These are phyloP conservation scores for Andrena marginata DNA, from an alignment of 2,888 invertebrate species.

Conservation along the genomic window DNA sequence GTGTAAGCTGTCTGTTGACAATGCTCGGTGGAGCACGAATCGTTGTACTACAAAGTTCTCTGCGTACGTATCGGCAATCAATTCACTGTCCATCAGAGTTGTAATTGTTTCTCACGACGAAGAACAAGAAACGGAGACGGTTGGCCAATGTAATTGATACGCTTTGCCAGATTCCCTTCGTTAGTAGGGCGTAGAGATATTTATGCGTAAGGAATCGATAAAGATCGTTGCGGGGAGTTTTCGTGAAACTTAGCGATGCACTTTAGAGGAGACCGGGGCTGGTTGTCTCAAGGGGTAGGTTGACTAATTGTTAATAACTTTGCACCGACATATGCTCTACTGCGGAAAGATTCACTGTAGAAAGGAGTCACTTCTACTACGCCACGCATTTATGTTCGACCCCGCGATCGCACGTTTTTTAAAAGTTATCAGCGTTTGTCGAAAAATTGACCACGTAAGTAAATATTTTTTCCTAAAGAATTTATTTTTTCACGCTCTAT, in stretches of 20 bases:
- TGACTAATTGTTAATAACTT: too few relatives aligned
- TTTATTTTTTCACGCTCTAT: too few relatives aligned
- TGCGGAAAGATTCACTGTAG: too few relatives aligned
- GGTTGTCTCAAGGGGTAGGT: too few relatives aligned
- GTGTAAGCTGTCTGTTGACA: conserved; percentile 19
- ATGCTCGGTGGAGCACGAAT: not conserved
- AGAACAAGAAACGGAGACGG: conserved; percentile 35
- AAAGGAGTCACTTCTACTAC: too few relatives aligned
- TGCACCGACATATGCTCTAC: too few relatives aligned
- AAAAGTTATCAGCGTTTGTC: too few relatives aligned
- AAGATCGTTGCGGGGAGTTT: conserved; percentile 27
- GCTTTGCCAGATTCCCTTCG: too few relatives aligned
- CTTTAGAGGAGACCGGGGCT: not conserved
- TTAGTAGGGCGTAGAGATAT: not conserved
- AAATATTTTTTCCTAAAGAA: too few relatives aligned
- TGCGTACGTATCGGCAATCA: conserved; percentile 13
- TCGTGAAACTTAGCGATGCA: conserved; percentile 38
- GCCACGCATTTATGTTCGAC: too few relatives aligned
- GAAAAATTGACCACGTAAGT: too few relatives aligned
- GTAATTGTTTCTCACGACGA: conserved; percentile 55
- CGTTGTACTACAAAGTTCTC: not conserved
- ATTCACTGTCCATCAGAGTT: conserved; percentile 62
- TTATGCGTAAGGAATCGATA: conserved; percentile 14
- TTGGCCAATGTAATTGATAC: conserved; percentile 46
- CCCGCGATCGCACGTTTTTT: too few relatives aligned